Conservation (phyloP, 1,140 invertebrate genomes). For the Medauroidea extradentata region DNA sequence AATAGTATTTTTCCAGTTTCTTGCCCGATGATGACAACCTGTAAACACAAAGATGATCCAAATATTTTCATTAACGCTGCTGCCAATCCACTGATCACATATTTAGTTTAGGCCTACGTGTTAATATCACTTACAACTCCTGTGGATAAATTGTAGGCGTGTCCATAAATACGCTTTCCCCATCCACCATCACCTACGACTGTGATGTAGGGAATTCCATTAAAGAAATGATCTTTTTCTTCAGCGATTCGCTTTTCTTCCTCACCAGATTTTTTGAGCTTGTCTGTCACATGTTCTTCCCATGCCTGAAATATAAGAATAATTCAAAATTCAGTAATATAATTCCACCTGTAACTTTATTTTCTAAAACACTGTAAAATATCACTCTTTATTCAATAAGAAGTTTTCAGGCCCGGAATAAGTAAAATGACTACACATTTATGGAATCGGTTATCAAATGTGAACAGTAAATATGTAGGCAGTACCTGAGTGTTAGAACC, state of each 20-base stretch:
- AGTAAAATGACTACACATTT: not conserved
- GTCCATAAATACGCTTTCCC: slow-evolving; percentile 16
- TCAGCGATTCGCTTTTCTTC: not conserved
- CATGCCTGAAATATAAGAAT: not conserved
- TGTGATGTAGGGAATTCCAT: slow-evolving; percentile 22
- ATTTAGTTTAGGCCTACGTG: too few species aligned
- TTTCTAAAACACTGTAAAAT: too few species aligned
- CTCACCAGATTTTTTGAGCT: not conserved
- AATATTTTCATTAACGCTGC: too few species aligned
- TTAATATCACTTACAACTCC: slow-evolving; percentile 11
- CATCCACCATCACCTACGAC: slow-evolving; percentile 24
- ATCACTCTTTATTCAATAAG: too few species aligned
- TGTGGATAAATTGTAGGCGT: not conserved
- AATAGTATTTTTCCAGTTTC: slow-evolving; percentile 11
- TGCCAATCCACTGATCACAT: too few species aligned
- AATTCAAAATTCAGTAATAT: too few species aligned
- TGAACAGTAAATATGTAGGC: not conserved
- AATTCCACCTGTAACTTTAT: not conserved
- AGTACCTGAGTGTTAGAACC: not conserved
- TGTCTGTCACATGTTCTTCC: not conserved
- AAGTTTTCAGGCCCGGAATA: not conserved
- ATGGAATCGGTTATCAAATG: not conserved
- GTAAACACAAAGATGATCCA: not conserved
- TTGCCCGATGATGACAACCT: slow-evolving; percentile 14
- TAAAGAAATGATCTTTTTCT: slow-evolving; percentile 14